Percentiles rank a stretch among this genome's conserved stretches.
Conservation (phyloP, 1,140 invertebrate genomes). For the Vanessa atalanta region DNA sequence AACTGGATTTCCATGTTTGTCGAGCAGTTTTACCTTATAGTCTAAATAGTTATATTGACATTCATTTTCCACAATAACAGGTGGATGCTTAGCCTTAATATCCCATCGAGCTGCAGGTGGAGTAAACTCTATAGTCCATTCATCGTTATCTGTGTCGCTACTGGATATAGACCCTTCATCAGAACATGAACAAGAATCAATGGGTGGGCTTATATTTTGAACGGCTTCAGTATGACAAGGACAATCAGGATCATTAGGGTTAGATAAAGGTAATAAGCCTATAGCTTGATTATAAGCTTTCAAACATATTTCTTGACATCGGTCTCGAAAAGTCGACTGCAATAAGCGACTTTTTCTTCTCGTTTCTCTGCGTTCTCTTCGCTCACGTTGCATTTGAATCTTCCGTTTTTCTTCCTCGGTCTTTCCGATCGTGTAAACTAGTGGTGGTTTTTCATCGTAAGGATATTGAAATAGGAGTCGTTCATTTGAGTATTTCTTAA, state of each 20-base stretch:
- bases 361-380: conserved; percentile 65
- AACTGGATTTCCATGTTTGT: conserved; percentile 66
- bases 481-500: conserved; percentile 74
- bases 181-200: conserved; percentile 74
- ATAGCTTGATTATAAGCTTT: conserved; percentile 76
- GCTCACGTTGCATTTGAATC: conserved; percentile 61
- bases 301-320: conserved; percentile 74
- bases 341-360: conserved; percentile 66
- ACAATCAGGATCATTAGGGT: conserved; percentile 66
- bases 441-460: conserved; percentile 71
- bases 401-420: conserved; percentile 68
- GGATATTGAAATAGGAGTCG: conserved; percentile 68
- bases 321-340: conserved; percentile 70
- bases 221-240: conserved; percentile 57
- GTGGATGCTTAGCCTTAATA: conserved; percentile 65
- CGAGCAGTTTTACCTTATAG: conserved; percentile 70
- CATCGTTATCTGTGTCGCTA: conserved; percentile 70
- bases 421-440: conserved; percentile 72
- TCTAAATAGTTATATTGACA: conserved; percentile 72
- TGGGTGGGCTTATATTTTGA: conserved; percentile 47
- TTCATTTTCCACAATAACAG: conserved; percentile 53
- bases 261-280: conserved; percentile 62
- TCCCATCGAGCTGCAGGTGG: conserved; percentile 67
- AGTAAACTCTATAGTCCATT: conserved; percentile 70
- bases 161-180: conserved; percentile 60